Percentiles rank a stretch among this genome's conserved stretches.
These are phyloP conservation scores for Mugil cephalus DNA, from an alignment of 2,113 vertebrate genomes.

Conservation along the genomic window DNA sequence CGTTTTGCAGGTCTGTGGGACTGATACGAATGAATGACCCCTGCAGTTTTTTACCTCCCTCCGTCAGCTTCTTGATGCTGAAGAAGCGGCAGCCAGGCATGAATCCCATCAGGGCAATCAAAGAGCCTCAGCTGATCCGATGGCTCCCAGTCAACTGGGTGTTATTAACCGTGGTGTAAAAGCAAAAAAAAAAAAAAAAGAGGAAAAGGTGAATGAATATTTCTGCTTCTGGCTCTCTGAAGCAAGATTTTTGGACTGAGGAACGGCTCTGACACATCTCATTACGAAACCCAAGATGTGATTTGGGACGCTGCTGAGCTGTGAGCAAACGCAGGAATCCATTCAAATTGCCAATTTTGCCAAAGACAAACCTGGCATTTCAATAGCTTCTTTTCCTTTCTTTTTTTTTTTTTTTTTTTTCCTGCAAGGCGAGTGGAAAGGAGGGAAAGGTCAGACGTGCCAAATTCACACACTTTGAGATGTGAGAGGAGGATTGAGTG, in stretches of 20 bases:
- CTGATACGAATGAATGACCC: conserved; percentile 7
- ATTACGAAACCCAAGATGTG: conserved; percentile 57
- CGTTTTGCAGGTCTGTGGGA: not conserved
- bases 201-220: conserved; percentile 24
- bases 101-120: conserved; percentile 47
- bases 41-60: conserved; percentile 32
- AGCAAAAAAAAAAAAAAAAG: not conserved
- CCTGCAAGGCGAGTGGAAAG: not conserved
- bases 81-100: conserved; percentile 27
- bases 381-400: not conserved
- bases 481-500: not conserved
- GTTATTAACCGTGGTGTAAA: conserved; percentile 37
- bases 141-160: conserved; percentile 18
- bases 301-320: conserved; percentile 45
- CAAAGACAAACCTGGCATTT: conserved; percentile 25
- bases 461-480: conserved; percentile 24
- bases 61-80: conserved; percentile 33
- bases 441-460: conserved; percentile 48
- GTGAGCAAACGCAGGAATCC: conserved; percentile 41
- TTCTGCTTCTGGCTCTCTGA: conserved; percentile 31
- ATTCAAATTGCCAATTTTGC: conserved; percentile 48
- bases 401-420: not conserved
- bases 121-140: conserved; percentile 33
- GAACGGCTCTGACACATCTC: conserved; percentile 54
- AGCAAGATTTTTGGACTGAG: conserved; percentile 35